Conservation (phyloP, 2,888 invertebrate species). For the Caenorhabditis imperialis region DNA sequence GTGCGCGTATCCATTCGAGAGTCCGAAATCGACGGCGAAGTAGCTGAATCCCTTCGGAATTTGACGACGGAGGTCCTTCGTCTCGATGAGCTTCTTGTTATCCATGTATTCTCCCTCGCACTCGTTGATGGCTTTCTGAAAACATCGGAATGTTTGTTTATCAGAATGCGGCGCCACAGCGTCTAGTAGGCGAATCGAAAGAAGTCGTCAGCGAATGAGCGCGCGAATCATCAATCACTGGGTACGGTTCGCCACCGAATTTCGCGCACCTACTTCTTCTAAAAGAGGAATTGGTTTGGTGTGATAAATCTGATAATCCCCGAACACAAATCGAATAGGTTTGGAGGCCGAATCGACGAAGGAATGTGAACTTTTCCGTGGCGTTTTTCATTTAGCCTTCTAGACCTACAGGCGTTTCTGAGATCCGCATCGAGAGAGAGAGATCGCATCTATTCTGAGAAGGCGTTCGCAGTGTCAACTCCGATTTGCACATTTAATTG, state of each 20-base stretch:
- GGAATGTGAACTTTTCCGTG: too few relatives aligned
- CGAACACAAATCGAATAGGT: too few relatives aligned
- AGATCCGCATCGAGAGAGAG: neutral
- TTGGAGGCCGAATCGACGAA: too few relatives aligned
- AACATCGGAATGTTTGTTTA: slow-evolving; percentile 7
- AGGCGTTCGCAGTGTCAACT: slow-evolving; percentile 16
- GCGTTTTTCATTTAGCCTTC: too few relatives aligned
- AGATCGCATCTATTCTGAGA: neutral
- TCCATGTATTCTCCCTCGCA: slow-evolving; percentile 94
- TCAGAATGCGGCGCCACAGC: slow-evolving; percentile 8
- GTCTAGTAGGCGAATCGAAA: slow-evolving; percentile 9
- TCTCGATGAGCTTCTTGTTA: slow-evolving; percentile 90
- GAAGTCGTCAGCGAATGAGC: slow-evolving; percentile 1
- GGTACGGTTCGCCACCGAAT: too few relatives aligned
- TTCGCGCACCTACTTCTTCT: too few relatives aligned
- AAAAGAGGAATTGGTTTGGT: too few relatives aligned
- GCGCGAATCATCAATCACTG: slow-evolving; percentile 26
- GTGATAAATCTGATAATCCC: too few relatives aligned
- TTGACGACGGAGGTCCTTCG: slow-evolving; percentile 84
- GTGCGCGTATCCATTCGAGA: slow-evolving; percentile 91
- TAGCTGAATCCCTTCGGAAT: slow-evolving; percentile 95
- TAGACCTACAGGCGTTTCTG: too few relatives aligned
- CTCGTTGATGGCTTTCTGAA: slow-evolving; percentile 91
- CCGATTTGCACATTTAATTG: slow-evolving; percentile 26
- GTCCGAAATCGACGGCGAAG: slow-evolving; percentile 93